phyloP scores from a whole-genome alignment of 1,140 invertebrate species.

The Lordiphosa mommai region DNA sequence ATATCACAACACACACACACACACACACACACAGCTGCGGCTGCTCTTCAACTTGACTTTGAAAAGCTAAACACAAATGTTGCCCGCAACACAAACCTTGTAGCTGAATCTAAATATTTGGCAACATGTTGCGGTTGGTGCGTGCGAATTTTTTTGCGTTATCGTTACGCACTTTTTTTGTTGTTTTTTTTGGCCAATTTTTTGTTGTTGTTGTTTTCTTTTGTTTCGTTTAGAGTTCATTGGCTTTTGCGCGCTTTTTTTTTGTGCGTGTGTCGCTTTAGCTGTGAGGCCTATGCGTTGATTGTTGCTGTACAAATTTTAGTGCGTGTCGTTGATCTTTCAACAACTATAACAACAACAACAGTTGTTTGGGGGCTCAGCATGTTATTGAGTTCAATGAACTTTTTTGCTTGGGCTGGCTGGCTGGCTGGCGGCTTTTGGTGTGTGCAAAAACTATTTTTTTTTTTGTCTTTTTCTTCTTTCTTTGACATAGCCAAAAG shows the following conservation, averaged over 20 bases:
- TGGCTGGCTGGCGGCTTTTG: conserved; percentile 14
- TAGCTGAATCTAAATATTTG: conserved; percentile 39
- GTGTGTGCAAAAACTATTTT: conserved; percentile 16
- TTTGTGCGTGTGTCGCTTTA: conserved; percentile 44
- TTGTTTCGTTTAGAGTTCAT: conserved; percentile 46
- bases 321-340: conserved; percentile 75
- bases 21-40: neutral
- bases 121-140: conserved; percentile 52
- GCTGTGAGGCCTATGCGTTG: conserved; percentile 44
- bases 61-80: conserved; percentile 31
- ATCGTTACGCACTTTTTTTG: conserved; percentile 36
- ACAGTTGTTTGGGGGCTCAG: conserved; percentile 1
- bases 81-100: conserved; percentile 5
- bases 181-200: conserved; percentile 16
- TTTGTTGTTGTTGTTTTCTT: conserved; percentile 1
- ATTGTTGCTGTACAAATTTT: conserved; percentile 27
- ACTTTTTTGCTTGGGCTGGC: conserved; percentile 39
- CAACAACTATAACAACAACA: conserved; percentile 26
- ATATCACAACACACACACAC: conserved; percentile 6
- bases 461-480: conserved; percentile 21
- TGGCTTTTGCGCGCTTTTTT: conserved; percentile 42
- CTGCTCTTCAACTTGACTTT: conserved; percentile 78
- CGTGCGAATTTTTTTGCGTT: conserved; percentile 30
- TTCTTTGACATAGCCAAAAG: conserved; percentile 25
- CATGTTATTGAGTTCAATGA: conserved; percentile 45